phyloP scores from a whole-genome alignment of 2,797 vertebrate species.

The Masticophis lateralis region DNA sequence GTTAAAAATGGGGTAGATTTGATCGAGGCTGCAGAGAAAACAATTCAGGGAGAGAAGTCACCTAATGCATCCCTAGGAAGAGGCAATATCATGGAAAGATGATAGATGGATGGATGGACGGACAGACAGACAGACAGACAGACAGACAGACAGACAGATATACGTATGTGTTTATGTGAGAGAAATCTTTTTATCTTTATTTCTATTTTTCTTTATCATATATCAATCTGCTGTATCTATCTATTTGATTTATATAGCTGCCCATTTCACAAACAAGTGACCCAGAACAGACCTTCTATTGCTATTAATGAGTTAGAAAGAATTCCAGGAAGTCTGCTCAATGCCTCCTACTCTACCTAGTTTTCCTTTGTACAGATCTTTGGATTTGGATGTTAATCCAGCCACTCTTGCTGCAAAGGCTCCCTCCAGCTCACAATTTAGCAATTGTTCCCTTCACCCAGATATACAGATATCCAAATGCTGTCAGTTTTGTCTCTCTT shows the following conservation, averaged over 20 bases:
- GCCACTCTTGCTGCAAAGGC: background rate
- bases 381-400: background rate
- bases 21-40: background rate
- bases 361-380: background rate
- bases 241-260: background rate
- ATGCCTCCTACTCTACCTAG: background rate
- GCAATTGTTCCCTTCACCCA: background rate
- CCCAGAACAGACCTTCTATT: background rate
- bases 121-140: too few relatives aligned
- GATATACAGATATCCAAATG: background rate
- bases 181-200: background rate
- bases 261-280: background rate
- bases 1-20: background rate
- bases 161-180: too few relatives aligned
- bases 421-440: background rate
- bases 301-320: background rate
- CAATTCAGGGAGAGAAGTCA: background rate
- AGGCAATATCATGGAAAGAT: too few relatives aligned
- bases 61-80: too few relatives aligned
- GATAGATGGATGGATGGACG: too few relatives aligned
- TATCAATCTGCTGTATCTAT: background rate
- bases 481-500: background rate
- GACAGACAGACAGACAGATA: too few relatives aligned
- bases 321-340: background rate
- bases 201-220: background rate